Evolutionary conservation across 2,113 vertebrate species (phyloP).

Genomic region (Lasiurus borealis): DNA sequence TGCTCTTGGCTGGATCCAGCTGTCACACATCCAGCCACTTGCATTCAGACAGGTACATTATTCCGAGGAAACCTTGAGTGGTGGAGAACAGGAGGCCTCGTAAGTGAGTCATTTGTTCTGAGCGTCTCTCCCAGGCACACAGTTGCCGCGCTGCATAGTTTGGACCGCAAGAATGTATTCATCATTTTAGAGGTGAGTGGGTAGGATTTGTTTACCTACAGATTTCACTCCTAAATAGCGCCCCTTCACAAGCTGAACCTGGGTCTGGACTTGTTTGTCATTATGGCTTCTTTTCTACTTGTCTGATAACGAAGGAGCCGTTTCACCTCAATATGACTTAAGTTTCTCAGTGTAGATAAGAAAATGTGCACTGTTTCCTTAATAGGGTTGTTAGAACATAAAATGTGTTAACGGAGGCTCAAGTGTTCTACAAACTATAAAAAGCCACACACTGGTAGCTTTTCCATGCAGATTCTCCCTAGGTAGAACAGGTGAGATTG

Average conservation of each 20-base stretch:
- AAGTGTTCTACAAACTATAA: slow-evolving; percentile 26
- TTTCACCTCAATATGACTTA: not conserved
- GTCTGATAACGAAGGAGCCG: not conserved
- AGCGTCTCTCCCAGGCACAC: not conserved
- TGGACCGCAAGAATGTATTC: not conserved
- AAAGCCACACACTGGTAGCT: not conserved
- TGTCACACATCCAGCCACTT: slow-evolving; percentile 69
- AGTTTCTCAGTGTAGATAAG: not conserved
- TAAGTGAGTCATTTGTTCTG: slow-evolving; percentile 59
- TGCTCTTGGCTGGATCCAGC: slow-evolving; percentile 39
- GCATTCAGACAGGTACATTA: slow-evolving; percentile 62
- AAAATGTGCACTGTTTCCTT: not conserved
- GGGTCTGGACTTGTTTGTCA: not conserved
- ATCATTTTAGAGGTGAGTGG: not conserved
- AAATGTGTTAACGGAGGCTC: not conserved
- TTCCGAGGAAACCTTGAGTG: slow-evolving; percentile 4
- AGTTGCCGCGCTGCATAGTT: not conserved
- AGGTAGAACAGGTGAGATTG: not conserved
- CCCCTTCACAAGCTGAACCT: not conserved
- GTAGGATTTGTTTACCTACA: not conserved
- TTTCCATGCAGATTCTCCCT: slow-evolving; percentile 3
- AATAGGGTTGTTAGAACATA: not conserved
- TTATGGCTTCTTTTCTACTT: not conserved
- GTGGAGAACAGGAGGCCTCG: not conserved
- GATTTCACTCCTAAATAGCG: not conserved